Conservation (phyloP, 2,888 invertebrate species). For the Parnassius smintheus region DNA sequence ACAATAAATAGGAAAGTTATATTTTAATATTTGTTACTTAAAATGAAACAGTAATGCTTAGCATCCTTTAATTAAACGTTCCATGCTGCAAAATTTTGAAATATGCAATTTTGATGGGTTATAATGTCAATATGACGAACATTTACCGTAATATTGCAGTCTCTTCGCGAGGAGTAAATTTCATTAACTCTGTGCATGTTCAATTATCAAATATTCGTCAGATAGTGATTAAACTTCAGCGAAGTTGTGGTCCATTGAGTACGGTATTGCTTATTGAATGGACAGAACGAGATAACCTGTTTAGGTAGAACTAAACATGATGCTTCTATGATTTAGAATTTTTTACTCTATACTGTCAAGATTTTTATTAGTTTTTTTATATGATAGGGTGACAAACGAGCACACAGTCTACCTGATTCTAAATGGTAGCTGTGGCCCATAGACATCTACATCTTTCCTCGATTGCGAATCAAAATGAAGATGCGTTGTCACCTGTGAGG, state of each 20-base stretch:
- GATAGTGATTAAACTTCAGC: constrained; percentile 43
- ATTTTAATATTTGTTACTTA: not conserved
- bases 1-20: not conserved
- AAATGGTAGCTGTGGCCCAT: too few relatives aligned
- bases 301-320: not conserved
- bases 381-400: too few relatives aligned
- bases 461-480: too few relatives aligned
- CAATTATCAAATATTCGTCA: constrained; percentile 60
- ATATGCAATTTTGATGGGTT: constrained; percentile 9
- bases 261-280: constrained; percentile 43
- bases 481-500: too few relatives aligned
- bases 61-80: not conserved
- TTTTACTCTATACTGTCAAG: too few relatives aligned
- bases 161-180: constrained; percentile 50
- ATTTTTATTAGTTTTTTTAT: too few relatives aligned
- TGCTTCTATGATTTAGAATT: too few relatives aligned
- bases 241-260: constrained; percentile 42
- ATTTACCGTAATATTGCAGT: constrained; percentile 26
- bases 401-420: too few relatives aligned
- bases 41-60: not conserved
- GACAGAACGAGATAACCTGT: constrained; percentile 38
- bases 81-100: constrained; percentile 3
- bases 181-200: constrained; percentile 68
- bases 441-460: too few relatives aligned
- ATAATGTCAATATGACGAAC: constrained; percentile 16